Base-by-base conservation (phyloP, 2,797 vertebrate species). In the Clarias platycephalus region DNA sequence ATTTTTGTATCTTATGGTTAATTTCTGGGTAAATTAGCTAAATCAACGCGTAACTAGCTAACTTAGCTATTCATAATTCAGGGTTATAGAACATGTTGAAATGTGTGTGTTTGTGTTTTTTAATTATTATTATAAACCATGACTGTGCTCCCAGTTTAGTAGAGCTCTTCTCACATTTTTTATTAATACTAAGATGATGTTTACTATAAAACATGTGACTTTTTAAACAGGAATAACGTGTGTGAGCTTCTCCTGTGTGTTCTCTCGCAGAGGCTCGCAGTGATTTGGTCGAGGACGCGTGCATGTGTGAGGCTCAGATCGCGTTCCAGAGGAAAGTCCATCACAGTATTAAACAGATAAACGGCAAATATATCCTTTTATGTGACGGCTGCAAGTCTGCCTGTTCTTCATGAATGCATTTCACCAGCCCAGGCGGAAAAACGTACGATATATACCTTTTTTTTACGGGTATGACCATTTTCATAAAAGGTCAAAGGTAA, bases 331-430 rank as follows among this genome's bases (percentile, higher is more conserved):
- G 92, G 72, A 96, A 95, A 16, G 94, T 97, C 85, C 96, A 95
- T 86, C 95, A 94, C 0, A 92, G 84, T 57, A 95, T 99, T 72
- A 94, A 97, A 90, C 94, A 95, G 82, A 92, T 99, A 84, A 95
- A 91, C 86, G 91, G 88, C 88, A 98, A 95, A 93, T 88, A 99
- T 98, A 99, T 99, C 98, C 97, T 99, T 98, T 95, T 81, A n/a
- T 13, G 10, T 72, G 20, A n/a, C 57, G 64, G 7, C 12, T 0
- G 37, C 18, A 5, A 15, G 15, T n/a, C 40, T 9, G 40, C 7
- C 40, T 44, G 28, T 34, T 15, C 7, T 37, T 37, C 10, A 77
- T 12, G 1, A 62, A 12, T n/a, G 15, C 26, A 2, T 28, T 31
- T 55, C 72, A 20, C 4, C 72, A 2, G 20, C 49, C 16, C 4